Evolutionary conservation across 2,888 invertebrate genomes (phyloP).

Genomic region (Cosmorhoe ocellata): DNA sequence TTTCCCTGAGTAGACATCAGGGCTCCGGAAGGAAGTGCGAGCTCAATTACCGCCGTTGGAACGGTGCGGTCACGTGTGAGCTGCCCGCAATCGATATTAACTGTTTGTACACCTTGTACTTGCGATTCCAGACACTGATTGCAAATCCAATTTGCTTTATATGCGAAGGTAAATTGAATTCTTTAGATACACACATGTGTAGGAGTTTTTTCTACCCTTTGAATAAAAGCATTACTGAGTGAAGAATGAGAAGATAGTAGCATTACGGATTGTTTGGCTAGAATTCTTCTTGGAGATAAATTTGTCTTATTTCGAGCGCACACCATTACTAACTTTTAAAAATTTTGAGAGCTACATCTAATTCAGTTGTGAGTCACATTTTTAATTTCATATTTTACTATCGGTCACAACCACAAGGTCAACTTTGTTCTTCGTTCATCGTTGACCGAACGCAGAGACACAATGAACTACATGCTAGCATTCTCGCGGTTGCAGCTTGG

Average conservation of each 20-base stretch:
- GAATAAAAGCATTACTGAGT: conserved; percentile 3
- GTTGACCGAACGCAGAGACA: too few species aligned
- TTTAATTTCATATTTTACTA: too few species aligned
- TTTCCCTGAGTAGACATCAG: conserved; percentile 47
- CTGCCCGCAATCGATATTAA: conserved; percentile 53
- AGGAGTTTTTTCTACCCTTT: conserved; percentile 18
- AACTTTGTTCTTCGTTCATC: too few species aligned
- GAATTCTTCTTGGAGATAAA: too few species aligned
- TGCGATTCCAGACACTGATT: conserved; percentile 32
- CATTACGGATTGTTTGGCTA: conserved; percentile 6
- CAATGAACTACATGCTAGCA: too few species aligned
- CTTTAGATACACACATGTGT: conserved; percentile 2
- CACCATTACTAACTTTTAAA: too few species aligned
- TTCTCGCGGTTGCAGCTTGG: too few species aligned
- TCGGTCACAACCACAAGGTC: too few species aligned
- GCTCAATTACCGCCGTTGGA: conserved; percentile 68
- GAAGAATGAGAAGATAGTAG: conserved; percentile 3
- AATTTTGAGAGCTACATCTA: too few species aligned
- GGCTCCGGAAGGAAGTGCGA: conserved; percentile 72
- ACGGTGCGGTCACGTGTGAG: conserved; percentile 60
- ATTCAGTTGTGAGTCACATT: too few species aligned
- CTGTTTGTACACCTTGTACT: conserved; percentile 36
- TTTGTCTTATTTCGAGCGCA: too few species aligned
- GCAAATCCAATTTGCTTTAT: conserved; percentile 31
- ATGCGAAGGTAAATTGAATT: conserved; percentile 19